Evolutionary conservation across 2,888 invertebrate species (phyloP), one percentile per base, ranked within the genome.

Genomic region (Acronicta alni): DNA sequence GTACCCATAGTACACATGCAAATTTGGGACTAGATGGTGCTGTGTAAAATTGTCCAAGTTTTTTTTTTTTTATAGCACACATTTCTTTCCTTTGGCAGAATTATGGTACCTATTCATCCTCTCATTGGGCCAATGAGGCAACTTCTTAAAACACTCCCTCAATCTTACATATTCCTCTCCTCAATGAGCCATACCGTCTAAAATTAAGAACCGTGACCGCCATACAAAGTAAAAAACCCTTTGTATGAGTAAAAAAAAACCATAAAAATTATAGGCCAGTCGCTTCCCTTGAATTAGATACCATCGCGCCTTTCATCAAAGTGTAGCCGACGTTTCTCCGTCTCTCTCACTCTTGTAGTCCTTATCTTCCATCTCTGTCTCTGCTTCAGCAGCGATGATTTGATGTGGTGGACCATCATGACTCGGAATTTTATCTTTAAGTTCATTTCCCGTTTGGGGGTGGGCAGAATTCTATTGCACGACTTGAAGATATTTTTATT

Each of bases 201-300:
- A 69, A 72, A 72, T 59, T 59, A 72, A 60, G 17, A 44, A 26
- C 60, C 72, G 66, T 74, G 72, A 76, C 74, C 39, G 32, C 23
- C 65, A 51, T 72, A 69, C 60, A 61, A 60, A 73, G 67, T 61
- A 57, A 20, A 77, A 67, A 72, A 54, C 65, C 73, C 63, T 75
- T 72, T 75, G 76, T 75, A 63, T 37, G 47, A 59, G 51, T 16
- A 48, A 61, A 75, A 72, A 69, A 69, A 72, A 66, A 65, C 51
- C 38, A 66, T 77, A 70, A 77, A 69, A 72, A 65, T 59, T 48
- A 61, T 57, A 58, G 52, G 35, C 38, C 72, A 44, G 57, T 62
- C 71, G 57, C 59, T 75, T 76, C 76, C 53, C 67, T 57, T 54
- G 73, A 75, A 75, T 72, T 56, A 75, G 77, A 77, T 77, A 75